Base-by-base conservation (phyloP, 2,888 invertebrate genomes). In the Yponomeuta sedellus region DNA sequence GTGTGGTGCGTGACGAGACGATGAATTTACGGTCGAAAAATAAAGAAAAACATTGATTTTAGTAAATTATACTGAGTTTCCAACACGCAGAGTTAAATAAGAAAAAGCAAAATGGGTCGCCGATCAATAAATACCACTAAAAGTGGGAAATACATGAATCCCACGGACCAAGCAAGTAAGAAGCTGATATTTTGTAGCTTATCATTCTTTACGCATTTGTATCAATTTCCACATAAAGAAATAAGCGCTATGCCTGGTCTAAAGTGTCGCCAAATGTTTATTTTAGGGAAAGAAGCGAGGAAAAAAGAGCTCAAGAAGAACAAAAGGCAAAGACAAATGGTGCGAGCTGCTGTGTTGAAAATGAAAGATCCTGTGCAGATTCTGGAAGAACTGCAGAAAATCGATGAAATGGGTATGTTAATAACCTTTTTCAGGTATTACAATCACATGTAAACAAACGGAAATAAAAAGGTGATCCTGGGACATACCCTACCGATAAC, bases 111-210 rank as follows among this genome's bases (percentile, higher is more conserved):
- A 74, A 99, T 99, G 99, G 99, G 99, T 67, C 94, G 98, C 67
- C 94, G 99, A 74, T 98, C 98, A 61, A 98, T 98, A 77, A 98
- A 98, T 92, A 98, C 98, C 95, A 99, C 99, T 66, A 99, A 99
- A 93, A 98, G 98, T 97, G 99, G 99, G 85, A 99, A 99, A 94
- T 99, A 98, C 79, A 99, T 99, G 99, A 99, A 99, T 90, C 99
- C 99, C 58, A 99, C 99, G 6, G 99, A 99, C 88, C 99, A 99
- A 95, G 98, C 98, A 68, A 93, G 99, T 97, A 94, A 95, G 73
- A 94, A 95, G 73, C 10, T 5, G 34, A 67, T 56, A 70, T 68
- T 66, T 34, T 34, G 5, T 34, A 10, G 34, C 34, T 4, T 4
- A 4, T 4, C 3, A 34, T 34, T 34, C 5, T 6, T 5, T 34